These are phyloP conservation scores for Cactoblastis cactorum DNA, from an alignment of 2,888 invertebrate species.

Conservation along the genomic window DNA sequence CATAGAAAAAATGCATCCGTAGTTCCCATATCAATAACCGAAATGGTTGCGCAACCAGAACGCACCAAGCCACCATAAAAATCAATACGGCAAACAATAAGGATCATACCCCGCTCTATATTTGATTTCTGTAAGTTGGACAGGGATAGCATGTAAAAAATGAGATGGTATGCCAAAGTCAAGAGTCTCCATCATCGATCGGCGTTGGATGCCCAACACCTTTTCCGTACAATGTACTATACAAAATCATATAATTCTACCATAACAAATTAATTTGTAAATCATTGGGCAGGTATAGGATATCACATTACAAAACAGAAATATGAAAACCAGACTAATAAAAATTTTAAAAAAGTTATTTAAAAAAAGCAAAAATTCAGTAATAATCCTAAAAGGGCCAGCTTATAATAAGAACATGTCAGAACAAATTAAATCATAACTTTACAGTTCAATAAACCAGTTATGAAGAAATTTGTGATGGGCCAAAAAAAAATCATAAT, in stretches of 20 bases:
- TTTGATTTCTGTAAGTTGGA: constrained; percentile 54
- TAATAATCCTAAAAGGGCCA: constrained; percentile 35
- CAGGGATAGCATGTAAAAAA: constrained; percentile 57
- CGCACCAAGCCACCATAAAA: constrained; percentile 51
- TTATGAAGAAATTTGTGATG: constrained; percentile 48
- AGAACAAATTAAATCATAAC: constrained; percentile 78
- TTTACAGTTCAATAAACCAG: constrained; percentile 63
- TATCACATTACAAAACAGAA: constrained; percentile 52
- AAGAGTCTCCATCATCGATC: constrained; percentile 75
- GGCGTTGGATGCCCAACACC: constrained; percentile 41
- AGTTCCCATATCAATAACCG: constrained; percentile 22
- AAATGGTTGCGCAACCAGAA: constrained; percentile 31
- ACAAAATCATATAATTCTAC: constrained; percentile 29
- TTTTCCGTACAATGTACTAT: constrained; percentile 23
- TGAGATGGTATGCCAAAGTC: constrained; percentile 61
- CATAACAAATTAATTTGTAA: constrained; percentile 35
- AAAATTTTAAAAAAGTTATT: background rate
- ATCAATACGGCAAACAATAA: constrained; percentile 73
- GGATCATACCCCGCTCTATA: constrained; percentile 52
- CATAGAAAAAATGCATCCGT: constrained; percentile 21
- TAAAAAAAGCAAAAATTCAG: constrained; percentile 21
- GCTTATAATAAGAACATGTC: constrained; percentile 64
- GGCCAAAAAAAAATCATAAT: constrained; percentile 58
- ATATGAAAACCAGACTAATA: constrained; percentile 20
- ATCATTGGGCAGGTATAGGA: constrained; percentile 27